These are phyloP conservation scores for Lithosia quadra DNA, from an alignment of 2,888 invertebrate genomes.

Conservation along the genomic window DNA sequence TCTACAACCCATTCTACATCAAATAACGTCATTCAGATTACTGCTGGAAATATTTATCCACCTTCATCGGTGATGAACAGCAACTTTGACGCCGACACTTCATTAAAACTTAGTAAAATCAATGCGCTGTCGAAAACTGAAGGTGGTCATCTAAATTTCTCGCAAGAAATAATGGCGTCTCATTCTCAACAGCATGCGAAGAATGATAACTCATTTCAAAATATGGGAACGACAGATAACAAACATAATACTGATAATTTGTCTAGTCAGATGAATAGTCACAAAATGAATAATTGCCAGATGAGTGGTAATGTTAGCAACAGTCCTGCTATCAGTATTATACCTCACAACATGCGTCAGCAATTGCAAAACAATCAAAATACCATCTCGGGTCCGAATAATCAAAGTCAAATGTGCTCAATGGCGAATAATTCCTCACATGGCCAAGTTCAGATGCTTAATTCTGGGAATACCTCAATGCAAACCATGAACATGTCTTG, in stretches of 20 bases:
- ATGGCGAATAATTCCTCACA: slow-evolving; percentile 72
- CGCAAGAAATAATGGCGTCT: slow-evolving; percentile 82
- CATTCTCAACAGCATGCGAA: slow-evolving; percentile 81
- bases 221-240: slow-evolving; percentile 75
- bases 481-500: slow-evolving; percentile 80
- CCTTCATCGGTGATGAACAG: slow-evolving; percentile 76
- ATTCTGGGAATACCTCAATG: slow-evolving; percentile 76
- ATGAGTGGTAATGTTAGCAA: slow-evolving; percentile 73
- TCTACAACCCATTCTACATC: slow-evolving; percentile 73
- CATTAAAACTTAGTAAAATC: slow-evolving; percentile 80
- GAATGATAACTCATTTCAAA: slow-evolving; percentile 80
- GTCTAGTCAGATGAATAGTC: slow-evolving; percentile 74
- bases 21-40: slow-evolving; percentile 82
- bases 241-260: slow-evolving; percentile 72
- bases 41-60: slow-evolving; percentile 81
- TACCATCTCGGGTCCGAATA: slow-evolving; percentile 69
- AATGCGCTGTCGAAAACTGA: slow-evolving; percentile 82
- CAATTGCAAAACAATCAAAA: slow-evolving; percentile 77
- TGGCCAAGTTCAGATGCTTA: slow-evolving; percentile 77
- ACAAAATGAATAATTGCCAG: slow-evolving; percentile 82
- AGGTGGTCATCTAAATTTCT: slow-evolving; percentile 82
- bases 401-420: slow-evolving; percentile 80
- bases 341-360: slow-evolving; percentile 79
- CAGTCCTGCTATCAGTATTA: slow-evolving; percentile 78
- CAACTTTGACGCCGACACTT: slow-evolving; percentile 82